A percentile compares a stretch with the other conserved stretches of the same genome.
Evolutionary conservation across 2,113 vertebrate species (phyloP).

Genomic region (Chroicocephalus ridibundus): DNA sequence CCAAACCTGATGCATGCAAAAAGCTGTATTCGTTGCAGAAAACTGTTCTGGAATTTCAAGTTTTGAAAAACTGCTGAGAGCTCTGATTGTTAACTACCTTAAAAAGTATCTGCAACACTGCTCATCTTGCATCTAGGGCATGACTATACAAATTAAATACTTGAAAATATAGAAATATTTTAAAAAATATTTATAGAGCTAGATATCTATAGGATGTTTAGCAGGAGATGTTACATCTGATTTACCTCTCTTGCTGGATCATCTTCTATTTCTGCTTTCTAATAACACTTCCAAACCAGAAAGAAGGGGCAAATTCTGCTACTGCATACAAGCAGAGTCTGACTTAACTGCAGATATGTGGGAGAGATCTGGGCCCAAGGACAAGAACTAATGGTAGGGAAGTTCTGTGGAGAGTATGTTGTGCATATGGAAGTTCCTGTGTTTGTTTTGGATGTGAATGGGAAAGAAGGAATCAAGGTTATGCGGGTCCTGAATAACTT

Average conservation of each 20-base stretch:
- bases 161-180: neutral
- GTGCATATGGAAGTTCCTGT: neutral
- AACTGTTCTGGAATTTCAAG: neutral
- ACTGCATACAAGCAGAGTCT: neutral
- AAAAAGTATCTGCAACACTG: neutral
- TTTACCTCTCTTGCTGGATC: neutral
- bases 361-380: neutral
- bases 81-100: neutral
- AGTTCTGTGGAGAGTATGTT: neutral
- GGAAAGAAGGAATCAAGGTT: neutral
- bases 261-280: neutral
- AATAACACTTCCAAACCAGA: neutral
- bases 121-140: neutral
- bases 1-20: neutral
- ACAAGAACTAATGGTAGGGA: neutral
- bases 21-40: neutral
- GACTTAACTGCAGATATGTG: neutral
- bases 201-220: neutral
- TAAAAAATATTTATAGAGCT: neutral
- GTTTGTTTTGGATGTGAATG: neutral
- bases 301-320: neutral
- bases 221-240: neutral
- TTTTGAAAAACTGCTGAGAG: neutral
- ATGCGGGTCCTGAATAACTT: neutral
- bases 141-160: neutral